These are phyloP conservation scores for Rhynchopsitta pachyrhyncha DNA, from an alignment of 2,113 vertebrate genomes.

Conservation along the genomic window DNA sequence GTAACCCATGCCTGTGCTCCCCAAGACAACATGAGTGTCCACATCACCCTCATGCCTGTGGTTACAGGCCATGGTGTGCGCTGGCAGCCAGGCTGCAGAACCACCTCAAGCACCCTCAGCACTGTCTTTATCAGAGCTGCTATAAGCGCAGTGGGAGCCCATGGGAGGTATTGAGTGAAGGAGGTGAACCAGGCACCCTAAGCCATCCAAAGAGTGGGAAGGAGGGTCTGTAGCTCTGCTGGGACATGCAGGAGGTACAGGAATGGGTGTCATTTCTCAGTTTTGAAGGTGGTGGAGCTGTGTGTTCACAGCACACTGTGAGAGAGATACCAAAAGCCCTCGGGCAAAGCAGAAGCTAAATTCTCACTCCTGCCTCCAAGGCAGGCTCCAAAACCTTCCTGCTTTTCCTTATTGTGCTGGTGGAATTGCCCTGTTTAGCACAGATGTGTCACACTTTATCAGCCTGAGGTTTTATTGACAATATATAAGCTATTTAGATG, in stretches of 20 bases:
- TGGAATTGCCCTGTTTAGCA: background rate
- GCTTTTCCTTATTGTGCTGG: background rate
- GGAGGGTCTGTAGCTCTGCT: background rate
- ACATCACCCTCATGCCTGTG: accelerated
- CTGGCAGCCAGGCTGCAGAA: background rate
- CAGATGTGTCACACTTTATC: background rate
- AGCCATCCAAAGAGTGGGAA: background rate
- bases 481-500: background rate
- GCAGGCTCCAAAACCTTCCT: background rate
- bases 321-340: background rate
- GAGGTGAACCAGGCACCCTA: background rate
- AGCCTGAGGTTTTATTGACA: background rate
- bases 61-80: background rate
- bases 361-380: background rate
- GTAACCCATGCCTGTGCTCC: accelerated
- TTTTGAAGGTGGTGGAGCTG: background rate
- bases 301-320: background rate
- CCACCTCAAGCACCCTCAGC: background rate
- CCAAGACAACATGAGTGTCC: background rate
- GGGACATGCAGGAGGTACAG: background rate
- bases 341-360: background rate
- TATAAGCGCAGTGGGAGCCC: background rate
- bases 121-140: background rate
- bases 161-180: background rate
- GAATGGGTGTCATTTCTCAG: background rate